Percentiles rank a stretch among this genome's conserved stretches.
These are phyloP conservation scores for Phycodurus eques DNA, from an alignment of 2,113 vertebrate species.

Conservation along the genomic window DNA sequence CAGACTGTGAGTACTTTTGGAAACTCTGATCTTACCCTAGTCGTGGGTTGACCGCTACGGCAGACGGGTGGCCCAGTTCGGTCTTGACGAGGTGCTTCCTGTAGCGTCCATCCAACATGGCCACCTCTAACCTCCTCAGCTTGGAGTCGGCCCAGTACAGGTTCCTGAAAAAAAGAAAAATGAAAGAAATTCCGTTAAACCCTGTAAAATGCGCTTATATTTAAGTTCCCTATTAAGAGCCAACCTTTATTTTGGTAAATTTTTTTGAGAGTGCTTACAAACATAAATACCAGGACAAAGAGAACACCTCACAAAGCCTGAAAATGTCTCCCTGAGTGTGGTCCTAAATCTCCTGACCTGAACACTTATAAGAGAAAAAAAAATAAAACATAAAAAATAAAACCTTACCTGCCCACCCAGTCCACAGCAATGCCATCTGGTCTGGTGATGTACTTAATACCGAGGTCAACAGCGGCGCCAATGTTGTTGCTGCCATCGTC, in stretches of 20 bases:
- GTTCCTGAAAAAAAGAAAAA: constrained; percentile 70
- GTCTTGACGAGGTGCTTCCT: constrained; percentile 86
- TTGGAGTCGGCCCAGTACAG: constrained; percentile 91
- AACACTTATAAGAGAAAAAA: background rate
- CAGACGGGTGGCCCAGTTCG: constrained; percentile 81
- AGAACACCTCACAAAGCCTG: too few relatives aligned
- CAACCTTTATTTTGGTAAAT: too few relatives aligned
- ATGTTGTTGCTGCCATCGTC: constrained; percentile 85
- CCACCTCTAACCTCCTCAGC: constrained; percentile 83
- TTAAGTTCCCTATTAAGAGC: too few relatives aligned
- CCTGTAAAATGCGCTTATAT: too few relatives aligned
- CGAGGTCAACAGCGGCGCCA: constrained; percentile 77
- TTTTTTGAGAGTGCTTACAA: background rate
- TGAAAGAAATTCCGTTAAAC: too few relatives aligned
- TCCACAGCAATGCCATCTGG: constrained; percentile 91
- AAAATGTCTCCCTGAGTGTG: too few relatives aligned
- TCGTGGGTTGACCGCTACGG: constrained; percentile 85
- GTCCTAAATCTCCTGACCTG: too few relatives aligned
- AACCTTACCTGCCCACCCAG: constrained; percentile 85
- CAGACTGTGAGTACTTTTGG: background rate
- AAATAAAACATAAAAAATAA: background rate
- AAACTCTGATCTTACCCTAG: constrained; percentile 72
- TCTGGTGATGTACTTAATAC: constrained; percentile 82
- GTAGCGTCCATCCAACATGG: constrained; percentile 87
- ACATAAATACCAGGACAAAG: background rate